phyloP scores from a whole-genome alignment of 1,140 invertebrate genomes.

The Atopsyche davidsoni region DNA sequence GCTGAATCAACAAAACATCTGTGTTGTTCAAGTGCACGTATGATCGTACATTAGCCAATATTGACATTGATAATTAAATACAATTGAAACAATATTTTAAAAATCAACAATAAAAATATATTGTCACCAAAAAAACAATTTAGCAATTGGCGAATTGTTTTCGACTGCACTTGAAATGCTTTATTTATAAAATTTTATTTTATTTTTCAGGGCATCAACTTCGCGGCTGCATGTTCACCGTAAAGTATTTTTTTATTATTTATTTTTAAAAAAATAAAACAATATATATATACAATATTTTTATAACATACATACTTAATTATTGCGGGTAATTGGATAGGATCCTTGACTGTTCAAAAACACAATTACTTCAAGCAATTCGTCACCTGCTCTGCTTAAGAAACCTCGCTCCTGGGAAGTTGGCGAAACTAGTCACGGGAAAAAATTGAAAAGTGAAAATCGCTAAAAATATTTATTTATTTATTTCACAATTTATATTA shows the following conservation, averaged over 20 bases:
- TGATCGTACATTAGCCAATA: background rate
- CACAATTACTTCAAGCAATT: too few relatives aligned
- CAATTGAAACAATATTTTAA: slow-evolving; percentile 10
- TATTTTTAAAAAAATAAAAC: background rate
- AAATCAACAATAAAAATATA: background rate
- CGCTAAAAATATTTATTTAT: too few relatives aligned
- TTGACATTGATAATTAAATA: background rate
- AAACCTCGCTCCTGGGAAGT: too few relatives aligned
- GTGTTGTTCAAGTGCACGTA: background rate
- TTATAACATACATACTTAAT: background rate
- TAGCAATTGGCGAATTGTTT: background rate
- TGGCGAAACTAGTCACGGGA: too few relatives aligned
- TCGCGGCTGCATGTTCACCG: slow-evolving; percentile 2
- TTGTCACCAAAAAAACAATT: slow-evolving; percentile 1
- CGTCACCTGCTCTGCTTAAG: too few relatives aligned
- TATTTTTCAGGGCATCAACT: slow-evolving; percentile 20
- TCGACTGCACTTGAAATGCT: background rate
- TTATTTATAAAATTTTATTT: slow-evolving; percentile 9
- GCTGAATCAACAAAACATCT: background rate
- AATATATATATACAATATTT: background rate
- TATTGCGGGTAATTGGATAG: background rate
- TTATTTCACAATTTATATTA: too few relatives aligned
- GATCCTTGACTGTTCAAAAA: background rate
- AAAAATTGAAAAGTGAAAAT: too few relatives aligned
- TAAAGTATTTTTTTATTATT: slow-evolving; percentile 6